Percentiles rank a stretch among this genome's conserved stretches.
phyloP scores from a whole-genome alignment of 2,797 vertebrate genomes.

The Selene dorsalis region DNA sequence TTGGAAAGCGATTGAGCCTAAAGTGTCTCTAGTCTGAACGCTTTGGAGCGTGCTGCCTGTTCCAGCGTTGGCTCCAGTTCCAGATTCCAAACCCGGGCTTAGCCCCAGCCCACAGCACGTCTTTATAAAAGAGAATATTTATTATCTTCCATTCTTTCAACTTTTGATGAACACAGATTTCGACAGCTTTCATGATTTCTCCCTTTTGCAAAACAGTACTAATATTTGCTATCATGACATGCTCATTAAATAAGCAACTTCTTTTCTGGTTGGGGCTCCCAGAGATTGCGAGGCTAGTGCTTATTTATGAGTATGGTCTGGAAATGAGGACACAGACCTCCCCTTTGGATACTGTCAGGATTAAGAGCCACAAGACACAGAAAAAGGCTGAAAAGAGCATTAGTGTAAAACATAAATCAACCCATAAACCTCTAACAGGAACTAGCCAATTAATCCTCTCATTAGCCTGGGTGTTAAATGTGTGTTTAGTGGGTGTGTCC shows the following conservation, averaged over 20 bases:
- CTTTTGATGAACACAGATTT: slow-evolving; percentile 46
- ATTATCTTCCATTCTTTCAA: slow-evolving; percentile 44
- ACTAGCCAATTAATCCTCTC: slow-evolving; percentile 69
- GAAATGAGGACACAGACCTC: slow-evolving; percentile 70
- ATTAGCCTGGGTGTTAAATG: slow-evolving; percentile 65
- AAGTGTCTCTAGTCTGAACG: slow-evolving; percentile 58
- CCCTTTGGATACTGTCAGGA: slow-evolving; percentile 68
- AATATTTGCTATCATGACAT: slow-evolving; percentile 59
- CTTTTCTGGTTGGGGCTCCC: slow-evolving; percentile 24
- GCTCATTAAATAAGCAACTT: slow-evolving; percentile 61
- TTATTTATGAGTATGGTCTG: slow-evolving; percentile 76
- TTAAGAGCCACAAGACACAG: slow-evolving; percentile 59
- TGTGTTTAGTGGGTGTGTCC: slow-evolving; percentile 48
- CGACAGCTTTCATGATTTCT: slow-evolving; percentile 32
- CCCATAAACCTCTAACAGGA: slow-evolving; percentile 64
- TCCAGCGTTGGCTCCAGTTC: slow-evolving; percentile 35
- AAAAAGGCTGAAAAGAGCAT: slow-evolving; percentile 52
- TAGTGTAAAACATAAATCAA: slow-evolving; percentile 56
- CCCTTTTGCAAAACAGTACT: slow-evolving; percentile 42
- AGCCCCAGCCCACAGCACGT: slow-evolving; percentile 15
- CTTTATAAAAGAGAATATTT: slow-evolving; percentile 48
- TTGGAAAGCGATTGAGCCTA: slow-evolving; percentile 63
- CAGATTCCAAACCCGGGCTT: slow-evolving; percentile 46
- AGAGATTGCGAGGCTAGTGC: slow-evolving; percentile 62
- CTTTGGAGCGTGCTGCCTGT: slow-evolving; percentile 41